Conservation (phyloP, 2,113 vertebrate species). For the Chloebia gouldiae region DNA sequence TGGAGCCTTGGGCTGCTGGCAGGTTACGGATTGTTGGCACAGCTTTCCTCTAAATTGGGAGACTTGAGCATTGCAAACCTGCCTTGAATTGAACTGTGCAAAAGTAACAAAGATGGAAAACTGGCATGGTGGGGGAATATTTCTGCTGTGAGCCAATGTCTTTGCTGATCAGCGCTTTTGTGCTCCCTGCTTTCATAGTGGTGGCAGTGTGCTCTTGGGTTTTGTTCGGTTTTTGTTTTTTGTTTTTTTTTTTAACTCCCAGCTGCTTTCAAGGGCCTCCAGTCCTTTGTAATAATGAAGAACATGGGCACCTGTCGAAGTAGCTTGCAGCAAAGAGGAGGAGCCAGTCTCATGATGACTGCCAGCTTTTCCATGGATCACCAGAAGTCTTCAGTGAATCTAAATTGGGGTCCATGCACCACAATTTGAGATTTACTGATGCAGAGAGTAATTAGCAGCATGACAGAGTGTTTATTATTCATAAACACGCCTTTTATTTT, state of each 20-base stretch:
- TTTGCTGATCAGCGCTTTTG: not conserved
- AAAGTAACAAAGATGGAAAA: not conserved
- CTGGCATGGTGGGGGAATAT: not conserved
- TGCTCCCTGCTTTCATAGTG: not conserved
- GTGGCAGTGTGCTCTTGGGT: not conserved
- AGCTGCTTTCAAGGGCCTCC: slow-evolving; percentile 32
- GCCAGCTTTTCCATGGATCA: slow-evolving; percentile 27
- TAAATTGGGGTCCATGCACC: not conserved
- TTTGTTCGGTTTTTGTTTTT: not conserved
- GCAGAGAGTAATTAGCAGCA: slow-evolving; percentile 11
- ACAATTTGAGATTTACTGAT: slow-evolving; percentile 18
- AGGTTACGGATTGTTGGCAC: not conserved
- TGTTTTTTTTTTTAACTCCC: not conserved
- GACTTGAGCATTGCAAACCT: not conserved
- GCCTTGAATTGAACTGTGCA: not conserved
- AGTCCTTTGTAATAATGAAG: slow-evolving; percentile 7
- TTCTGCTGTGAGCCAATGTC: not conserved
- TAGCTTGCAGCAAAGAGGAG: slow-evolving; percentile 28
- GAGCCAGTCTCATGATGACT: not conserved
- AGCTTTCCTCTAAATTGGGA: not conserved
- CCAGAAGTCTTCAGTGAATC: not conserved
- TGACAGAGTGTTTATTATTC: not conserved
- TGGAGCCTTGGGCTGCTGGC: not conserved
- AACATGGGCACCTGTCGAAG: slow-evolving; percentile 15
- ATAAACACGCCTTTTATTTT: slow-evolving; percentile 16